A percentile compares a stretch with the other conserved stretches of the same genome.
Conservation (phyloP, 2,888 invertebrate genomes). For the Drosophila tripunctata region DNA sequence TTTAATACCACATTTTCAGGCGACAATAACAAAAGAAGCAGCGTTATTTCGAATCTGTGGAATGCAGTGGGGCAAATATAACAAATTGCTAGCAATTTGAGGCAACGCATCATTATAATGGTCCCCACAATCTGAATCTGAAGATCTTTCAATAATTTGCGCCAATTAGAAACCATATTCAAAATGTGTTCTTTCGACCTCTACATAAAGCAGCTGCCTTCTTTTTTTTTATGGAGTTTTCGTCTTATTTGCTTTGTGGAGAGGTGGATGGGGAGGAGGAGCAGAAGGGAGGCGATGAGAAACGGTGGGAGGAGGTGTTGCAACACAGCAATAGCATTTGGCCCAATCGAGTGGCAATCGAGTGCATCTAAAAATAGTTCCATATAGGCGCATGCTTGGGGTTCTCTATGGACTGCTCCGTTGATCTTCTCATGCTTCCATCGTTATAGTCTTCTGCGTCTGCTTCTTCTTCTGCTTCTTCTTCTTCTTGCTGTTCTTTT, state of each 20-base stretch:
- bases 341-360: slow-evolving; percentile 63
- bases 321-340: slow-evolving; percentile 58
- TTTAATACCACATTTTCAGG: slow-evolving; percentile 56
- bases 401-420: slow-evolving; percentile 10
- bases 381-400: slow-evolving; percentile 43
- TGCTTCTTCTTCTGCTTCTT: slow-evolving; percentile 6
- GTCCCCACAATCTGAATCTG: slow-evolving; percentile 37
- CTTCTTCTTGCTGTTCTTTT: slow-evolving; percentile 12
- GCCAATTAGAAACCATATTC: slow-evolving; percentile 68
- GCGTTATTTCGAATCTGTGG: slow-evolving; percentile 33
- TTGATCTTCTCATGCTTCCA: slow-evolving; percentile 29
- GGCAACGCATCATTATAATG: slow-evolving; percentile 39
- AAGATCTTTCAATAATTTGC: slow-evolving; percentile 67
- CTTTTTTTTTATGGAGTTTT: slow-evolving; percentile 38
- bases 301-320: slow-evolving; percentile 23
- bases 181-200: slow-evolving; percentile 27
- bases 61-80: slow-evolving; percentile 31
- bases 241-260: too few species aligned
- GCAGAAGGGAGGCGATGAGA: too few species aligned
- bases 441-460: slow-evolving; percentile 15
- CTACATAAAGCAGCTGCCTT: slow-evolving; percentile 20
- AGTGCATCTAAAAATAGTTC: slow-evolving; percentile 64
- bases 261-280: background rate
- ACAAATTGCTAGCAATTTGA: slow-evolving; percentile 63
- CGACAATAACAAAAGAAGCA: slow-evolving; percentile 18